A percentile compares a stretch with the other conserved stretches of the same genome.
phyloP scores from a whole-genome alignment of 2,797 vertebrate species.

The Clarias platycephalus region DNA sequence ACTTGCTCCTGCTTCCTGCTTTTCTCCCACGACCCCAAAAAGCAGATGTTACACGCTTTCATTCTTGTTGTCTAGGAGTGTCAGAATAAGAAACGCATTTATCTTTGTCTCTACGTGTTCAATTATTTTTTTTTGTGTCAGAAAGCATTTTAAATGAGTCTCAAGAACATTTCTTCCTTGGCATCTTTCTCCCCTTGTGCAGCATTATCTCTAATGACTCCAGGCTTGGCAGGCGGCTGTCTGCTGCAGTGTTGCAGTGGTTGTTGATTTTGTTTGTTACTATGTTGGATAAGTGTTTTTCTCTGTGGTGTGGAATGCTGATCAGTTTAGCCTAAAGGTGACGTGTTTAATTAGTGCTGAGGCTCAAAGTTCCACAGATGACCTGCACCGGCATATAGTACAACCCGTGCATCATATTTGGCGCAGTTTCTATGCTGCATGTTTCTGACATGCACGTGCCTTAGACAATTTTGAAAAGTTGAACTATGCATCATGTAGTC shows the following conservation, averaged over 20 bases:
- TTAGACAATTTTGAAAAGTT: neutral
- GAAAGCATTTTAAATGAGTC: constrained; percentile 30
- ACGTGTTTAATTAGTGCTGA: neutral
- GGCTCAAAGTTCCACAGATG: neutral
- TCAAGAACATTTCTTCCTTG: constrained; percentile 51
- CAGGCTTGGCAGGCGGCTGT: constrained; percentile 38
- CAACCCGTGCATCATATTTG: neutral
- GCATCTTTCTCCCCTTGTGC: constrained; percentile 59
- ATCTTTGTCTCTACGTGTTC: constrained; percentile 19
- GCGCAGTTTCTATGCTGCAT: neutral
- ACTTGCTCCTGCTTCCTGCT: constrained; percentile 55
- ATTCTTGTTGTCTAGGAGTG: constrained; percentile 7
- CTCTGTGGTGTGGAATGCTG: constrained; percentile 1
- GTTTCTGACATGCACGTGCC: neutral
- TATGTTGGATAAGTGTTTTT: constrained; percentile 23
- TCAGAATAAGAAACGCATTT: constrained; percentile 6
- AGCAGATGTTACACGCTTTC: constrained; percentile 13
- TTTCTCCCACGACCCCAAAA: constrained; percentile 10
- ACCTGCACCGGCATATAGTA: neutral
- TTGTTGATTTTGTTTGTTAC: constrained; percentile 28
- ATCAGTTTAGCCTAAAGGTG: neutral
- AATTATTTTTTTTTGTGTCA: constrained; percentile 24
- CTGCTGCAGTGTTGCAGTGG: constrained; percentile 35
- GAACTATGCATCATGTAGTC: neutral
- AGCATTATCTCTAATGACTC: constrained; percentile 40